Base-by-base conservation (phyloP, 2,113 vertebrate species). In the Mirounga angustirostris region DNA sequence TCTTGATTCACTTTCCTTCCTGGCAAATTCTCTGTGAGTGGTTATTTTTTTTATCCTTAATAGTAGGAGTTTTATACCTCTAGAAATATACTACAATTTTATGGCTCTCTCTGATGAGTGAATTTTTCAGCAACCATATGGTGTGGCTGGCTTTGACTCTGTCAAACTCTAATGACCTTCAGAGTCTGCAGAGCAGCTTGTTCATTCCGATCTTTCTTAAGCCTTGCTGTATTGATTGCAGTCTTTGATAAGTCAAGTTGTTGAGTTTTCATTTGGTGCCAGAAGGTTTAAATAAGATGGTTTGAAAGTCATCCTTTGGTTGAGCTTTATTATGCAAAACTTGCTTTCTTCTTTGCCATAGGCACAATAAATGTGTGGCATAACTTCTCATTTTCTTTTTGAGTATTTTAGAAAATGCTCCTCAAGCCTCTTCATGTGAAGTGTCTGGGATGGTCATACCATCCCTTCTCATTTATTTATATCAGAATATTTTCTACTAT, bases 71-170 rank as follows among this genome's bases (percentile, higher is more conserved):
- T 95, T 97, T 96, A 94, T 94, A 80, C 63, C 58, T 97, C 50
- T 83, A 97, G 95, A 95, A 95, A 89, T 95, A 74, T 61, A 95
- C 59, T 96, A 54, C 14, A 90, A 59, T 94, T 96, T 97, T 97
- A 96, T 61, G 56, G 63, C 50, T 90, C 59, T 96, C 79, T 30
- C 59, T 95, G 95, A 95, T 92, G 96, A 98, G 83, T 95, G 96
- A 85, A 88, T 95, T 97, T 98, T 97, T 98, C 95, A 95, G 94
- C 89, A 96, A 63, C 82, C 89, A 92, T 90, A 89, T 97, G 96
- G 88, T 71, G 18, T 84, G 86, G 86, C 86, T 97, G 97, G 83
- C 94, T 94, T 69, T 24, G 67, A 84, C 30, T 96, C 80, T 74
- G 71, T 78, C 82, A 85, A 52, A 93, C 40, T 91, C 86, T 91